Evolutionary conservation across 2,888 invertebrate species (phyloP), one percentile per base, ranked within the genome.

Genomic region (Epicampocera succincta): DNA sequence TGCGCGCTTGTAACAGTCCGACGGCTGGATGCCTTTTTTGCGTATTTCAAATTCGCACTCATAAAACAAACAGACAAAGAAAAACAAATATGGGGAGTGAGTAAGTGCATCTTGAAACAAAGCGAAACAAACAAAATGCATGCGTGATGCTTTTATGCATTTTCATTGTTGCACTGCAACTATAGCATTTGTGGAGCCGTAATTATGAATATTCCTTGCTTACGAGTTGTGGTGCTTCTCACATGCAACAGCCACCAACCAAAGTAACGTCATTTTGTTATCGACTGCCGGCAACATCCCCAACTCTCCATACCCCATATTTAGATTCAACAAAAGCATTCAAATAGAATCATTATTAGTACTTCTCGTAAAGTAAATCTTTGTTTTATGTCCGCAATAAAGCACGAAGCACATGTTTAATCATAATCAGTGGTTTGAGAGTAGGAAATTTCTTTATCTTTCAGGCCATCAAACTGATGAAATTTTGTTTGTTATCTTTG

Each of bases 21-120:
- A 52, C 15, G 33, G 17, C 15, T 13, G 52, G 48, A 19, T 42
- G 11, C 3, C 21, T 54, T 46, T 63, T 29, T 21, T 21, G 58
- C 8, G 3, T 9, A 33, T 33, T 9, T 33, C 33, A 33, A 33
- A 38, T 74, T 65, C 56, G 25, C 54, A 48, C 54, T 65, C 48
- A 19, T 40, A 29, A 42, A 74, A 71, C 71, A 54, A 52, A 50
- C 21, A 40, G 56, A 44, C 12, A 21, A 54, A 19, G 5, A 29
- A 8, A 19, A 17, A 38, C 33, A 15, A 12, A 29, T 33, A n/a
- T 25, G 9, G 12, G 15, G 52, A 54, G 25, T 76, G 69, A 76
- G 76, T 76, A 76, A 76, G 69, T 71, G 77, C 77, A 63, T 56
- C 74, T 66, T 66, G 48, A 48, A 13, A 21, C 65, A 72, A 60